Base-by-base conservation (phyloP, 2,888 invertebrate genomes). In the Patella caerulea region DNA sequence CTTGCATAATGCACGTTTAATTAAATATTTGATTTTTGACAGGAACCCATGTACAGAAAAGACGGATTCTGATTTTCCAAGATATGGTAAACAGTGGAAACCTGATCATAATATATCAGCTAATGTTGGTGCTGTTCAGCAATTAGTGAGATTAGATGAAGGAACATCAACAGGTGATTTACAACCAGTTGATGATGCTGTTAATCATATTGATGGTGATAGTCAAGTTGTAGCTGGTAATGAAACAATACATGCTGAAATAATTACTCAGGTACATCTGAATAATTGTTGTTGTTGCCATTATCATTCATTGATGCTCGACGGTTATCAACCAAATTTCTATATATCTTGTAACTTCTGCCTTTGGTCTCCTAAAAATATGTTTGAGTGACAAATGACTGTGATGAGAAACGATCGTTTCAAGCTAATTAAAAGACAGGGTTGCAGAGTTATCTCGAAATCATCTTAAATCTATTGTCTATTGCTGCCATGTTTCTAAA, bases 21-120 rank as follows among this genome's bases (percentile, higher is more conserved):
- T 4, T 45, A 45, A 45, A 45, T 1, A 45, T 45, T 45, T 45
- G 7, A 45, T 70, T 71, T 34, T 19, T 71, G 59, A 5, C 74
- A 89, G 89, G 73, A 86, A 85, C 19, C 86, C 88, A 9, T 90
- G 90, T 83, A 85, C 86, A 29, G 73, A 81, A 12, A 89, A 90
- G 77, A 82, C 85, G 2, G 89, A 90, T 82, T 83, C 86, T 59
- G 89, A 90, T 73, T 83, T 90, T 73, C 90, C 90, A 34, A 83
- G 90, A 14, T 91, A 91, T 81, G 88, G 88, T 15, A 88, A 88
- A 80, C 85, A 82, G 29, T 88, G 88, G 88, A 81, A 80, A 5
- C 82, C 83, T 55, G 80, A 83, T 14, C 82, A 83, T 17, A 83
- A 85, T 79, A 82, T 83, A 59, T 81, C 82, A 12, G 82, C 83